These are phyloP conservation scores for Ophion costatus DNA, from an alignment of 2,888 invertebrate species.

Conservation along the genomic window DNA sequence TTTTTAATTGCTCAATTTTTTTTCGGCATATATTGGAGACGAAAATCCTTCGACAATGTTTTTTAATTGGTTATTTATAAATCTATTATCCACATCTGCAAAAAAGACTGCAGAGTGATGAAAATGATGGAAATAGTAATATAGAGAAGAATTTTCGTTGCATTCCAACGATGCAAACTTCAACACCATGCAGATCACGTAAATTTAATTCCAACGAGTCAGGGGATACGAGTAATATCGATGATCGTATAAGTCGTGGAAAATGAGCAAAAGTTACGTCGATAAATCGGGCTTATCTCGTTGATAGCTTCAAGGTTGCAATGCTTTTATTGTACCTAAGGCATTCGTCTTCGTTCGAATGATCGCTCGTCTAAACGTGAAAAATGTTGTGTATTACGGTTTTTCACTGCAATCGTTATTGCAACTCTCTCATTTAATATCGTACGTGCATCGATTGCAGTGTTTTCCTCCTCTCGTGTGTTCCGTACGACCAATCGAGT, in stretches of 20 bases:
- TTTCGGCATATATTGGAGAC: no score
- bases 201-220: not conserved
- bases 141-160: no score
- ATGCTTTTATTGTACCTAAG: constrained; percentile 26
- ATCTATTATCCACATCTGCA: no score
- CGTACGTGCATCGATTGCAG: constrained; percentile 68
- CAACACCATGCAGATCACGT: no score
- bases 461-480: constrained; percentile 57
- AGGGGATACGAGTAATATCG: not conserved
- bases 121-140: no score
- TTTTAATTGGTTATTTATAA: no score
- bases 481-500: constrained; percentile 69
- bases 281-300: not conserved
- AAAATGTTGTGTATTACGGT: not conserved
- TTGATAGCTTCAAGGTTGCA: constrained; percentile 46
- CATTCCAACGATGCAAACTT: no score
- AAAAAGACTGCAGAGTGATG: no score
- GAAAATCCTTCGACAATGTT: no score
- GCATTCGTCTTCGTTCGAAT: not conserved
- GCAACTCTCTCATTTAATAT: constrained; percentile 48
- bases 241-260: not conserved
- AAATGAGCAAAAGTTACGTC: not conserved
- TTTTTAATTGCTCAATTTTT: no score
- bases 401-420: constrained; percentile 51
- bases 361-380: constrained; percentile 39